A percentile compares a stretch with the other conserved stretches of the same genome.
These are phyloP conservation scores for Drosophila tsacasi DNA, from an alignment of 1,140 invertebrate species.

Conservation along the genomic window DNA sequence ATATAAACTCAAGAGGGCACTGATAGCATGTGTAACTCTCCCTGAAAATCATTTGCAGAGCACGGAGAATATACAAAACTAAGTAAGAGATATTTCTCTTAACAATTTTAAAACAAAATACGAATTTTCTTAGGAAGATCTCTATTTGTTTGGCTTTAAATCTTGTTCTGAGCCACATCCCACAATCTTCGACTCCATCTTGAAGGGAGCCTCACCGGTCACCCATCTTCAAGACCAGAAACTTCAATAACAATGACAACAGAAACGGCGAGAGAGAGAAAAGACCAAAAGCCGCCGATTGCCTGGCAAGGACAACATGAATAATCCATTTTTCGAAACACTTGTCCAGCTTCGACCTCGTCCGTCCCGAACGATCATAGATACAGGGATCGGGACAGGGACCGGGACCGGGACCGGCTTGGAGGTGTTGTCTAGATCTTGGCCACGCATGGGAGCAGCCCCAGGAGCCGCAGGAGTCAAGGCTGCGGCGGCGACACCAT, in stretches of 20 bases:
- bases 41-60: not conserved
- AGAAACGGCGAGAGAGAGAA: not conserved
- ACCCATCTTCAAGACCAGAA: slow-evolving; percentile 16
- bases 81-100: not conserved
- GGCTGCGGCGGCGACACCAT: slow-evolving; percentile 67
- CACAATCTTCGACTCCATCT: slow-evolving; percentile 44
- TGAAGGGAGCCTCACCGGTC: slow-evolving; percentile 25
- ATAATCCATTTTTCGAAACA: slow-evolving; percentile 83
- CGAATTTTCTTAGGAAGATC: not conserved
- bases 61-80: not conserved
- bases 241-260: slow-evolving; percentile 36
- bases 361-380: slow-evolving; percentile 58
- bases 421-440: slow-evolving; percentile 74
- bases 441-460: slow-evolving; percentile 70
- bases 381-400: slow-evolving; percentile 36
- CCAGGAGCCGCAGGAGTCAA: slow-evolving; percentile 53
- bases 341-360: slow-evolving; percentile 51
- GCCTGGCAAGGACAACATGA: slow-evolving; percentile 70
- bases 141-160: not conserved
- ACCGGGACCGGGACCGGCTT: slow-evolving; percentile 8
- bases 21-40: slow-evolving; percentile 5
- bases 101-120: not conserved
- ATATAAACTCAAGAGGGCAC: slow-evolving; percentile 18
- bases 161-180: not conserved
- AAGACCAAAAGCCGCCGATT: slow-evolving; percentile 28